Evolutionary conservation across 2,113 vertebrate genomes (phyloP).

Genomic region (Hippocampus barbouri): DNA sequence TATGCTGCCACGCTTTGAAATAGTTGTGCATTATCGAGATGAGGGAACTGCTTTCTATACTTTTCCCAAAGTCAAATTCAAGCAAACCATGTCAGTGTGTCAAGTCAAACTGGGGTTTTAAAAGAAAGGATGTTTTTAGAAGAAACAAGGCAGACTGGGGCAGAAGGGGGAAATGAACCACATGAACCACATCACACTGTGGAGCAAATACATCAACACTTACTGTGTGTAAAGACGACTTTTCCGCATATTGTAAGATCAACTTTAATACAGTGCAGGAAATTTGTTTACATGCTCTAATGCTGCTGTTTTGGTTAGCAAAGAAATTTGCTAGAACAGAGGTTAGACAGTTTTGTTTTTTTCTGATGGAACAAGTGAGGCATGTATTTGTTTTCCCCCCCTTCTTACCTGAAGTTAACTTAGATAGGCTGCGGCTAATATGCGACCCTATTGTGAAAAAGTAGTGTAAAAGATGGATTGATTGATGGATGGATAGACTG

Average conservation of each 20-base stretch:
- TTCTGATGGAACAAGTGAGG: neutral
- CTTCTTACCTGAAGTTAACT: no score
- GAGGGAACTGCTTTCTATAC: constrained; percentile 1
- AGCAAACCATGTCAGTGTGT: neutral
- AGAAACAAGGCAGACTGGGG: neutral
- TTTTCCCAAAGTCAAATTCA: neutral
- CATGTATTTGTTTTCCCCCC: no score
- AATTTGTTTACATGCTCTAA: neutral
- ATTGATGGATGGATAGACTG: no score
- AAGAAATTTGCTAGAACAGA: neutral
- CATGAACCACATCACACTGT: neutral
- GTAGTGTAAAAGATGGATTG: no score
- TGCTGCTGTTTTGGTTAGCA: neutral
- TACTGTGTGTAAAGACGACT: neutral
- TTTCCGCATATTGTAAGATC: neutral
- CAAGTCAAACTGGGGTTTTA: neutral
- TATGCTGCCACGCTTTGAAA: constrained; percentile 21
- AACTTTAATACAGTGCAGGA: neutral
- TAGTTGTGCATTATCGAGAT: constrained; percentile 25
- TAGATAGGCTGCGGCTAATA: no score
- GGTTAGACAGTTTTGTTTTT: neutral
- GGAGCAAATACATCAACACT: neutral
- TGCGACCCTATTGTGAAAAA: no score
- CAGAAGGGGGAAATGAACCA: no score
- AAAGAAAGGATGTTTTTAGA: neutral